Evolutionary conservation across 2,113 vertebrate species (phyloP).

Genomic region (Balaenoptera acutorostrata): DNA sequence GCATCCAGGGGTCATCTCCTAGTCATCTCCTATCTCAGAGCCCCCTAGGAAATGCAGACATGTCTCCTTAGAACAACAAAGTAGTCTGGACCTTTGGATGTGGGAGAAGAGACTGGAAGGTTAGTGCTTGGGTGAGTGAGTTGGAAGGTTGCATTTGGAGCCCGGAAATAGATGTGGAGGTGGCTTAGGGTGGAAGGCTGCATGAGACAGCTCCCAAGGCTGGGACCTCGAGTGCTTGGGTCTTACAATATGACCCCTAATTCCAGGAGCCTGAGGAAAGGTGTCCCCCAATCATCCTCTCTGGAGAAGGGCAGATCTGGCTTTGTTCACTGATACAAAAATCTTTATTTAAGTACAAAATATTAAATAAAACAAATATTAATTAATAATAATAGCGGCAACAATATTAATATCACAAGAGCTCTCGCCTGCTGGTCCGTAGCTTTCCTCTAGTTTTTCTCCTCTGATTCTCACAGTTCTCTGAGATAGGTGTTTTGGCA

Average conservation of each 20-base stretch:
- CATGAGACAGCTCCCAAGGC: background rate
- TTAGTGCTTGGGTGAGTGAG: background rate
- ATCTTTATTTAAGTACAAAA: constrained; percentile 62
- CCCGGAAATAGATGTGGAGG: background rate
- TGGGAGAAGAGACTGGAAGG: background rate
- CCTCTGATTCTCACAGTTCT: background rate
- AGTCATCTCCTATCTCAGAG: background rate
- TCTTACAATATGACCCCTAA: background rate
- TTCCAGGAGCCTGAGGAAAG: background rate
- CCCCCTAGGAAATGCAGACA: background rate
- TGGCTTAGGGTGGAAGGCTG: background rate
- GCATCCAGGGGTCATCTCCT: background rate
- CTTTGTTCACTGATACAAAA: constrained; percentile 29
- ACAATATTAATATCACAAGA: background rate
- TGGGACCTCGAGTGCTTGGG: background rate
- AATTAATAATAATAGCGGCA: background rate
- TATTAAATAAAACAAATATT: constrained; percentile 68
- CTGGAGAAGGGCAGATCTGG: background rate
- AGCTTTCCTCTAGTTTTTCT: background rate
- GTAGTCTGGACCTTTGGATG: background rate
- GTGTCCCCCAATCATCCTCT: background rate
- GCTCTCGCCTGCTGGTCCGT: background rate
- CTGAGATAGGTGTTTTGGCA: background rate
- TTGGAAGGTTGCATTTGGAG: background rate
- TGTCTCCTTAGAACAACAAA: background rate